Percentiles rank a stretch among this genome's conserved stretches.
Evolutionary conservation across 2,888 invertebrate species (phyloP).

Genomic region (Cosmopolites sordidus): DNA sequence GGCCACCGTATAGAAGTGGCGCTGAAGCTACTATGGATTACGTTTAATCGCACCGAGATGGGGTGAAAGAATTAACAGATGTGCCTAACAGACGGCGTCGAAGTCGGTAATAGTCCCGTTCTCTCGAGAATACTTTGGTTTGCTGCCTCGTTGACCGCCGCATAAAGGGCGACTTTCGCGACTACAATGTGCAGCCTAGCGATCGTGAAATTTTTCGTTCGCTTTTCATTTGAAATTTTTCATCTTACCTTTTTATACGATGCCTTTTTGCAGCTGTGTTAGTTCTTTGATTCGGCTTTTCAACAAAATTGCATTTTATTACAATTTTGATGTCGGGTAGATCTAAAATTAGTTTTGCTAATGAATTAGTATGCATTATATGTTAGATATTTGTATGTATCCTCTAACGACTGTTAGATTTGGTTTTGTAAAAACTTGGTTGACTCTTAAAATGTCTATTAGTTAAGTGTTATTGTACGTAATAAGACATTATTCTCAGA

Average conservation of each 20-base stretch:
- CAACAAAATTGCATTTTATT: no score
- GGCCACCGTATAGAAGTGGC: constrained; percentile 11
- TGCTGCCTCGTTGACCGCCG: constrained; percentile 43
- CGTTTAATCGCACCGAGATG: constrained; percentile 37
- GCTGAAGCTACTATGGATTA: constrained; percentile 28
- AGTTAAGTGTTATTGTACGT: no score
- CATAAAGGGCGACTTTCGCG: constrained; percentile 21
- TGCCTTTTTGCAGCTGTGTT: neutral
- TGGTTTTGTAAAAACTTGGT: no score
- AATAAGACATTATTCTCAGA: no score
- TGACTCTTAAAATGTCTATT: no score
- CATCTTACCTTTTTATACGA: neutral
- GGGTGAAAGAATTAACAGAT: constrained; percentile 52
- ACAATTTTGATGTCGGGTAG: no score
- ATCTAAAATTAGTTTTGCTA: no score
- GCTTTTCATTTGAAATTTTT: neutral
- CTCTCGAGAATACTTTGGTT: constrained; percentile 42
- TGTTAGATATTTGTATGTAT: no score
- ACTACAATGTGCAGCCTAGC: neutral
- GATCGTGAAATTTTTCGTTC: neutral
- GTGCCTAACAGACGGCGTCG: constrained; percentile 50
- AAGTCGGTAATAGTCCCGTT: constrained; percentile 43
- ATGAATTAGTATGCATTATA: no score
- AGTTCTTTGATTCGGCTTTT: neutral
- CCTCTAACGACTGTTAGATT: no score